Evolutionary conservation across 2,888 invertebrate genomes (phyloP).

Genomic region (Stenchaetothrips biformis): DNA sequence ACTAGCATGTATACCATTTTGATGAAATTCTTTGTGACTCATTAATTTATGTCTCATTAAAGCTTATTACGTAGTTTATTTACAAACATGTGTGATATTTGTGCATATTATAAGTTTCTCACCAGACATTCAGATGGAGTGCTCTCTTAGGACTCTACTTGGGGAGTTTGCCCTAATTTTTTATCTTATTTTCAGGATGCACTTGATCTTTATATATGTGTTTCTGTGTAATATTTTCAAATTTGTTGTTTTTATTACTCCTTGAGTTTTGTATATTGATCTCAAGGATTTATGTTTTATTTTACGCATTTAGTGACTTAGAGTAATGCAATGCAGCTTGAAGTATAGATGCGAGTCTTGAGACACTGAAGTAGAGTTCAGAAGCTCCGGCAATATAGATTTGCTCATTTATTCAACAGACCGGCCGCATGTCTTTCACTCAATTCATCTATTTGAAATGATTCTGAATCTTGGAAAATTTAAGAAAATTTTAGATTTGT

Average conservation of each 20-base stretch:
- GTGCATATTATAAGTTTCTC: no score
- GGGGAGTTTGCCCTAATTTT: no score
- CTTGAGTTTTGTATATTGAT: background rate
- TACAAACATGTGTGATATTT: no score
- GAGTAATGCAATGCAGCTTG: background rate
- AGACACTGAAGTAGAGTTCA: background rate
- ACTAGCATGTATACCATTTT: background rate
- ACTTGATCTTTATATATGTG: no score
- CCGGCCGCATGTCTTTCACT: background rate
- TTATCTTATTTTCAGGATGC: no score
- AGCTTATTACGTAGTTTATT: no score
- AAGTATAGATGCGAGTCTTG: background rate
- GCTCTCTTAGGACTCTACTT: no score
- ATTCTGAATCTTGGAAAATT: background rate
- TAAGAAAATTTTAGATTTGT: background rate
- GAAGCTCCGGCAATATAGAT: background rate
- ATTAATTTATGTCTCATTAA: no score
- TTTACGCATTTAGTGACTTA: background rate
- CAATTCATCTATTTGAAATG: slow-evolving; percentile 17
- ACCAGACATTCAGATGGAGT: no score
- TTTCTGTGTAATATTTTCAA: background rate
- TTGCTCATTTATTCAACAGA: background rate
- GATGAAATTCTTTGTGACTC: no score
- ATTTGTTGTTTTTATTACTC: background rate
- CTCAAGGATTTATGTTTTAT: background rate